A percentile compares a stretch with the other conserved stretches of the same genome.
Evolutionary conservation across 2,113 vertebrate genomes (phyloP).

Genomic region (Cyphomyrus plagiostoma): DNA sequence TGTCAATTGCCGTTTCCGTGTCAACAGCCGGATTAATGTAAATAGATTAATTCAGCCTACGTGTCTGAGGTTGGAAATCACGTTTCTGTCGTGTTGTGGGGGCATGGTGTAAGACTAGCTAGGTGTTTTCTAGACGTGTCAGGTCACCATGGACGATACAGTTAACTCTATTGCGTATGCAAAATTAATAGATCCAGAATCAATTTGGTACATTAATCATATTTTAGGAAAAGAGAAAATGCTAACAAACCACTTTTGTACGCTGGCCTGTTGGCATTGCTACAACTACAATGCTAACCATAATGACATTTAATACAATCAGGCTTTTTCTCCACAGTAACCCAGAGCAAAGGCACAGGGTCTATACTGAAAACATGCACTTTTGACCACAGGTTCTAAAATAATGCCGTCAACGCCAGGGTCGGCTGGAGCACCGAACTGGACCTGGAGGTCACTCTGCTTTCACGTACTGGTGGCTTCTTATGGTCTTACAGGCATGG

Average conservation of each 20-base stretch:
- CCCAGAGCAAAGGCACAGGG: background rate
- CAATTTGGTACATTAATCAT: background rate
- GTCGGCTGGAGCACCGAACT: background rate
- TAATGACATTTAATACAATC: background rate
- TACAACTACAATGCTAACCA: background rate
- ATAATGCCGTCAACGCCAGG: background rate
- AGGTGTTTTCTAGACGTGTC: background rate
- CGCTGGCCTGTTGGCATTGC: background rate
- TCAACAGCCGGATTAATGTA: background rate
- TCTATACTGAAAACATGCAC: background rate
- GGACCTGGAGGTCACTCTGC: background rate
- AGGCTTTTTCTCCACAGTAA: background rate
- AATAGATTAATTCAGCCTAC: constrained; percentile 8
- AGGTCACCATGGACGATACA: background rate
- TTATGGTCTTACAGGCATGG: background rate
- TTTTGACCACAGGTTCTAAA: background rate
- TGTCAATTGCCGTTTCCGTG: background rate
- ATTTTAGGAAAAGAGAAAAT: background rate
- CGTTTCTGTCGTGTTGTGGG: background rate
- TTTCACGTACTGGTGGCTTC: background rate
- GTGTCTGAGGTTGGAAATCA: background rate
- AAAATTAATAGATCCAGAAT: background rate
- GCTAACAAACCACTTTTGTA: background rate
- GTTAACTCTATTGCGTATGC: background rate
- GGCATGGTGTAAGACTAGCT: no score